Conservation (phyloP, 2,888 invertebrate genomes). For the Drosophila anomalipes region DNA sequence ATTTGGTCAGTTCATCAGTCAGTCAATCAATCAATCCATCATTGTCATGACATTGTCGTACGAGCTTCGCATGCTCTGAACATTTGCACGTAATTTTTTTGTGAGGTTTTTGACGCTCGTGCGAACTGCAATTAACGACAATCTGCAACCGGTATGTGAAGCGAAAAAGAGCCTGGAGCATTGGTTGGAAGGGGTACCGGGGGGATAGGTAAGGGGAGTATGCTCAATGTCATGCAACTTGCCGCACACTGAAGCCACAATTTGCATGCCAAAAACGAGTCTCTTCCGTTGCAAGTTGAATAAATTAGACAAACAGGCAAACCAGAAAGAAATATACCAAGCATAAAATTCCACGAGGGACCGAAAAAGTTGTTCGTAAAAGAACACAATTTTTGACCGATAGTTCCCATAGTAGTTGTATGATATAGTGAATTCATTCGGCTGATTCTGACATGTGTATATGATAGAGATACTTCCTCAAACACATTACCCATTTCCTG, state of each 20-base stretch:
- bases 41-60: conserved; percentile 46
- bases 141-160: conserved; percentile 49
- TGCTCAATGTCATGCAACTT: conserved; percentile 36
- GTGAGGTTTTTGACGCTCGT: conserved; percentile 65
- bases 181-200: too few relatives aligned
- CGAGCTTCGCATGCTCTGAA: conserved; percentile 39
- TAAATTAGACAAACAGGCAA: conserved; percentile 14
- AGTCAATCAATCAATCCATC: conserved; percentile 45
- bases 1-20: conserved; percentile 61
- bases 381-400: background rate
- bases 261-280: conserved; percentile 21
- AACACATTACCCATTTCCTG: background rate
- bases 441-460: too few relatives aligned
- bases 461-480: background rate
- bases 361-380: background rate
- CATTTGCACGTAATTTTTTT: conserved; percentile 36
- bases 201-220: background rate
- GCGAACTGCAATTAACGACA: conserved; percentile 62
- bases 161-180: background rate
- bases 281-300: conserved; percentile 18
- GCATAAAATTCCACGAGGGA: background rate
- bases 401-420: background rate
- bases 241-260: conserved; percentile 22
- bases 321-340: background rate
- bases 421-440: background rate